Percentiles rank a stretch among this genome's conserved stretches.
Evolutionary conservation across 2,888 invertebrate species (phyloP).

Genomic region (Pseudococcus jackbeardsleyi): DNA sequence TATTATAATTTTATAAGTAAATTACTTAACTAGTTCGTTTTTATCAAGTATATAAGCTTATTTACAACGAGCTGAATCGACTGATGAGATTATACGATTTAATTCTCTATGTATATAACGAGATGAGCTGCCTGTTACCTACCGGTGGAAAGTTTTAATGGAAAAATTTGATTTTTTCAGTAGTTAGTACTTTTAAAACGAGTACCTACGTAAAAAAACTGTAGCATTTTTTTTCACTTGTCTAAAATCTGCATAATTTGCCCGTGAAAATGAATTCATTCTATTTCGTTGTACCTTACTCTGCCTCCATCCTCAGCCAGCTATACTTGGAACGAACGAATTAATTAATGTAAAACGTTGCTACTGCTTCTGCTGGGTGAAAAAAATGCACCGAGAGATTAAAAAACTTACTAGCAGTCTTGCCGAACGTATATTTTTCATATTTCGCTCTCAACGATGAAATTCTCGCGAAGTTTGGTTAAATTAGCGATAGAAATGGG

Average conservation of each 20-base stretch:
- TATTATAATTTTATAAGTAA: slow-evolving; percentile 11
- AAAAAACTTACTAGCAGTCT: neutral
- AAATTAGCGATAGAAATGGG: neutral
- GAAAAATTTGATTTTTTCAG: slow-evolving; percentile 30
- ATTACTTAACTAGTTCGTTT: slow-evolving; percentile 38
- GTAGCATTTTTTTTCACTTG: neutral
- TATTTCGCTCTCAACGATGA: neutral
- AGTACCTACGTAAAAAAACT: neutral
- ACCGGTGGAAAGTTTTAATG: neutral
- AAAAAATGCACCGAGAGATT: slow-evolving; percentile 51
- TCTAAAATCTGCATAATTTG: slow-evolving; percentile 54
- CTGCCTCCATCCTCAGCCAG: neutral
- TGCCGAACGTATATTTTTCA: slow-evolving; percentile 19
- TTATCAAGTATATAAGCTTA: slow-evolving; percentile 6
- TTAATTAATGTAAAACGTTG: slow-evolving; percentile 40
- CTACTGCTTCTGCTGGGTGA: neutral
- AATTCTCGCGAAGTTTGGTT: neutral
- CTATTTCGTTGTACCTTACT: neutral
- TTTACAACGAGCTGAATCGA: slow-evolving; percentile 1
- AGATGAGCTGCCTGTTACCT: slow-evolving; percentile 2
- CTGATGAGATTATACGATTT: slow-evolving; percentile 47
- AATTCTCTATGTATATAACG: slow-evolving; percentile 35
- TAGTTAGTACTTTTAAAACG: neutral
- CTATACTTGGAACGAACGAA: neutral
- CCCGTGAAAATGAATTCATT: slow-evolving; percentile 27